Evolutionary conservation across 1,140 invertebrate species (phyloP), one percentile per base, ranked within the genome.

Genomic region (Papilio machaon): DNA sequence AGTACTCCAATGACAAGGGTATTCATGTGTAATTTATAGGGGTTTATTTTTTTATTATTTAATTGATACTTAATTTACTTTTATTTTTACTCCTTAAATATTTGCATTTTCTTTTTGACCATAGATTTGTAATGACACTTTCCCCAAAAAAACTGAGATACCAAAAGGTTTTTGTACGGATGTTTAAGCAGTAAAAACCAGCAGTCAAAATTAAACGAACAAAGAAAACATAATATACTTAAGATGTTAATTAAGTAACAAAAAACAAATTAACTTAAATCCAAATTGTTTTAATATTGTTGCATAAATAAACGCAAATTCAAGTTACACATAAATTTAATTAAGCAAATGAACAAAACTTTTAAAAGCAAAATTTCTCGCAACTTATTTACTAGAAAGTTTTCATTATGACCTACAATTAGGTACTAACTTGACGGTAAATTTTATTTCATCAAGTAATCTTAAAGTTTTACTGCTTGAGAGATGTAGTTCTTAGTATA

Each of bases 1-100:
- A 19, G 1, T 70, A 70, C 64, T 70, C 13, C 30, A 70, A 70
- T 38, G 64, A 70, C 64, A 70, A 70, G 30, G 64, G 64, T 70
- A 70, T 64, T 64, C 64, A 6, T 15, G 64, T 11, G 30, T 67
- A 35, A 35, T 4, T 17, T 15, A 19, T 13, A 54, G 52, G 17
- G n/a, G 58, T 60, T 60, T 60, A 60, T 70, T 70, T 70, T 70
- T 64, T 30, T 64, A 30, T 30, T 0, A 60, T 64, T 64, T 30
- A 10, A 64, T 30, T 23, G 60, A 64, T 5, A 13, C 2, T 64
- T 30, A n/a, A 9, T 58, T 19, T 19, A 19, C n/a, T 58, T 58
- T 58, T 54, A 3, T 17, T 52, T 49, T 49, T 17, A 2, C 17
- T 8, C 8, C n/a, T 19, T 19, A 19, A 52, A 52, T 11, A 52